Evolutionary conservation across 2,797 vertebrate genomes (phyloP).

Genomic region (Myotis planiceps): DNA sequence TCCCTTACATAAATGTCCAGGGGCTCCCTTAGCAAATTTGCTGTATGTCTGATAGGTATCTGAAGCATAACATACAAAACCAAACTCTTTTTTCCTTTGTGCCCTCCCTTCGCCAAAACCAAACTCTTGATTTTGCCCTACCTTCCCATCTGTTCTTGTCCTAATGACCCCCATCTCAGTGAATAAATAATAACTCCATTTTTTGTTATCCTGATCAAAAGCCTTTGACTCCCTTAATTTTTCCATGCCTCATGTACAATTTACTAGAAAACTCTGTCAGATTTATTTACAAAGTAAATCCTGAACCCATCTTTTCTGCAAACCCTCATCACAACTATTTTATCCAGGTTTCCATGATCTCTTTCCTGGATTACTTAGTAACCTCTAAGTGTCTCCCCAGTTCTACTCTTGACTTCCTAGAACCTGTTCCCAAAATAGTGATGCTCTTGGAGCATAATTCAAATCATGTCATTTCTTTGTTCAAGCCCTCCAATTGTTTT

Average conservation of each 20-base stretch:
- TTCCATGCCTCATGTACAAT: neutral
- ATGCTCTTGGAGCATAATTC: neutral
- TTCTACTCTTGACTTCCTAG: neutral
- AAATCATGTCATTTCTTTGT: neutral
- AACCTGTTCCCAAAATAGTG: neutral
- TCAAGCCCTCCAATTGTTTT: neutral
- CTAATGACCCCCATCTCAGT: neutral
- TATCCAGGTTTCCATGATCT: neutral
- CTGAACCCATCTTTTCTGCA: neutral
- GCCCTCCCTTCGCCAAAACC: neutral
- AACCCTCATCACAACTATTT: neutral
- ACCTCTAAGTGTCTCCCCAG: neutral
- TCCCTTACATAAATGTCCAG: neutral
- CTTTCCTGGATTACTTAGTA: neutral
- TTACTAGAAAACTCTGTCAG: neutral
- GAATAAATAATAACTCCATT: neutral
- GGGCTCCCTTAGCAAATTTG: neutral
- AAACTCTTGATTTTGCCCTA: neutral
- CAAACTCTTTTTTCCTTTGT: neutral
- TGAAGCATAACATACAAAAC: neutral
- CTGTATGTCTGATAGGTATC: neutral
- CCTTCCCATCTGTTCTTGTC: neutral
- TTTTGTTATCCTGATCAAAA: neutral
- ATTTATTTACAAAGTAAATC: neutral
- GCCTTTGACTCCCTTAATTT: neutral